These are phyloP conservation scores for Hexactinellida sp. DNA, from an alignment of 37 sponge, comb jelly and placozoan species.

Conservation along the genomic window DNA sequence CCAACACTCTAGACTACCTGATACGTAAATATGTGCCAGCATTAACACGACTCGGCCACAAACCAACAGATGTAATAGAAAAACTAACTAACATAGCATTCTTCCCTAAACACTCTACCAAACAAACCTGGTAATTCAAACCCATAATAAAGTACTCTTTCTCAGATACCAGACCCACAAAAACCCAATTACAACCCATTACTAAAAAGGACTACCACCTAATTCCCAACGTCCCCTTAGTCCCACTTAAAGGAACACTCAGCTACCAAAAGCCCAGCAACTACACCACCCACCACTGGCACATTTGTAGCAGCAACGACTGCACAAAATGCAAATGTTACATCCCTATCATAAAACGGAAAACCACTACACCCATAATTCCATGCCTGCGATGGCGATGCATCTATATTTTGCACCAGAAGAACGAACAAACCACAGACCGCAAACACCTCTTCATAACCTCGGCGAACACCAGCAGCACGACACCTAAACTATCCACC, in stretches of 20 bases:
- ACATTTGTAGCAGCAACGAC: too few relatives aligned
- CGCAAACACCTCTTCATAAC: too few relatives aligned
- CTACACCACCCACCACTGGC: too few relatives aligned
- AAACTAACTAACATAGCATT: neutral
- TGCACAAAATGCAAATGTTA: too few relatives aligned
- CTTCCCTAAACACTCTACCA: neutral
- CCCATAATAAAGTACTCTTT: neutral
- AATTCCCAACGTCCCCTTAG: neutral
- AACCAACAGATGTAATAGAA: neutral
- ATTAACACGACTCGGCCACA: neutral
- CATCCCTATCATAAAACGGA: too few relatives aligned
- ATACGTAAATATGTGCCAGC: neutral
- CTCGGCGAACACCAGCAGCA: too few relatives aligned
- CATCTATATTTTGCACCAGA: too few relatives aligned
- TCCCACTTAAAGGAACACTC: neutral
- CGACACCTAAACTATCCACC: too few relatives aligned
- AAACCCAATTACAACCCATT: neutral
- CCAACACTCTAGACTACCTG: neutral
- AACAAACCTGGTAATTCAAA: neutral
- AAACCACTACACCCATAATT: too few relatives aligned
- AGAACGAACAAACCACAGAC: too few relatives aligned
- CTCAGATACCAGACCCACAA: neutral
- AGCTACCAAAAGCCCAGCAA: too few relatives aligned
- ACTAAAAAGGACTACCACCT: neutral
- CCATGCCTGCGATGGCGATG: too few relatives aligned